Conservation (phyloP, 2,888 invertebrate genomes). For the Chymomyza procnemis region DNA sequence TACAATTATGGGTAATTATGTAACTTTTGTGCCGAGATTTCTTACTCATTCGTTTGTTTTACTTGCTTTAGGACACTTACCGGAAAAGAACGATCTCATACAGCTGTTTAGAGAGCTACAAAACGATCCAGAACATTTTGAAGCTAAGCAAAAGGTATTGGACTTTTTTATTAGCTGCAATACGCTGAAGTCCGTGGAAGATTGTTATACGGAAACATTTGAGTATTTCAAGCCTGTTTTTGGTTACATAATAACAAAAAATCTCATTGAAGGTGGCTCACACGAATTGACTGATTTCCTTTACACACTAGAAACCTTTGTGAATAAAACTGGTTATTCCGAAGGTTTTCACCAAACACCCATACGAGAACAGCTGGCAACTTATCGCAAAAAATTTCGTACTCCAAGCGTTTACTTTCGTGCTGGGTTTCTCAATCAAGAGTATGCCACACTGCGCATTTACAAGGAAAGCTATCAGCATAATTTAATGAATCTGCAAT, state of each 20-base stretch:
- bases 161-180: constrained; percentile 76
- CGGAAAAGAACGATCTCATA: constrained; percentile 63
- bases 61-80: constrained; percentile 60
- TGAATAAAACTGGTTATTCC: constrained; percentile 43
- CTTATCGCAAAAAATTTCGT: constrained; percentile 64
- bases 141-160: constrained; percentile 74
- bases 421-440: constrained; percentile 60
- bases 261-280: constrained; percentile 48
- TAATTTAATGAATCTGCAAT: constrained; percentile 68
- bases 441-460: constrained; percentile 64
- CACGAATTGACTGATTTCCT: constrained; percentile 67
- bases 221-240: constrained; percentile 75
- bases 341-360: constrained; percentile 53
- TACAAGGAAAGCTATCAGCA: constrained; percentile 75
- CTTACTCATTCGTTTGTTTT: neutral
- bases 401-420: constrained; percentile 67
- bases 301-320: constrained; percentile 58
- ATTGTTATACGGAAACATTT: constrained; percentile 75
- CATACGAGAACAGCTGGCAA: constrained; percentile 49
- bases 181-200: constrained; percentile 64
- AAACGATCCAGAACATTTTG: constrained; percentile 69
- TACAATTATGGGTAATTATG: constrained; percentile 69
- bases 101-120: constrained; percentile 65
- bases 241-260: constrained; percentile 73
- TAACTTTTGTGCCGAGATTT: constrained; percentile 31